Conservation (phyloP, 1,140 invertebrate species). For the Brachionus angularis region DNA sequence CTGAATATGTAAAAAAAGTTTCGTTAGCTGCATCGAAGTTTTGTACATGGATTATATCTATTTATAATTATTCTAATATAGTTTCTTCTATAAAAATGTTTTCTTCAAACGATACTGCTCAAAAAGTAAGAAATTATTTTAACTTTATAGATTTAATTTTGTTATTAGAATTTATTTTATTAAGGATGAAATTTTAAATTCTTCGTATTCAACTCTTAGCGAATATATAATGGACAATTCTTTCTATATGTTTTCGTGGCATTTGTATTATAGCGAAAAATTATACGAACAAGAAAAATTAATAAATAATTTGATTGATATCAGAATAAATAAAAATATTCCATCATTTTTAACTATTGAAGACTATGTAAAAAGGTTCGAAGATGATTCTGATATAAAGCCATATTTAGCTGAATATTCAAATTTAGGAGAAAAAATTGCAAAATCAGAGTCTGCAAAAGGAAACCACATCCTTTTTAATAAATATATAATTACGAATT, state of each 20-base stretch:
- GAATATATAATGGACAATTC: constrained; percentile 5
- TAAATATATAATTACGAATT: no score
- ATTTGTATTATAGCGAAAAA: constrained; percentile 13
- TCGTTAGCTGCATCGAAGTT: not conserved
- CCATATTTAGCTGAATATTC: no score
- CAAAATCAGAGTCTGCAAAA: no score
- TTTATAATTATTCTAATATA: not conserved
- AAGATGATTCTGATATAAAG: no score
- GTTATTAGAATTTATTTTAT: not conserved
- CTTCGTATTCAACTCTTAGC: not conserved
- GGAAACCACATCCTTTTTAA: no score
- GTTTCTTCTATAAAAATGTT: not conserved
- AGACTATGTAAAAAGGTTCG: no score
- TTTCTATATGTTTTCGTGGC: constrained; percentile 11
- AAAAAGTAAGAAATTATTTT: not conserved
- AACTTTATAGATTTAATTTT: not conserved
- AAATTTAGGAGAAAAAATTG: no score
- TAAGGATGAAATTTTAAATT: not conserved
- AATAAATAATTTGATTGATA: constrained; percentile 3
- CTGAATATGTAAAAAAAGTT: not conserved
- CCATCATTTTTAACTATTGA: no score
- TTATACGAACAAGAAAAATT: not conserved
- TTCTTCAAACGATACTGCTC: not conserved
- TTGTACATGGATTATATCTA: constrained; percentile 4
- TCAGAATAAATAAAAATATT: not conserved